Percentiles rank a stretch among this genome's conserved stretches.
These are phyloP conservation scores for Coracopsis vasa DNA, from an alignment of 2,113 vertebrate species.

Conservation along the genomic window DNA sequence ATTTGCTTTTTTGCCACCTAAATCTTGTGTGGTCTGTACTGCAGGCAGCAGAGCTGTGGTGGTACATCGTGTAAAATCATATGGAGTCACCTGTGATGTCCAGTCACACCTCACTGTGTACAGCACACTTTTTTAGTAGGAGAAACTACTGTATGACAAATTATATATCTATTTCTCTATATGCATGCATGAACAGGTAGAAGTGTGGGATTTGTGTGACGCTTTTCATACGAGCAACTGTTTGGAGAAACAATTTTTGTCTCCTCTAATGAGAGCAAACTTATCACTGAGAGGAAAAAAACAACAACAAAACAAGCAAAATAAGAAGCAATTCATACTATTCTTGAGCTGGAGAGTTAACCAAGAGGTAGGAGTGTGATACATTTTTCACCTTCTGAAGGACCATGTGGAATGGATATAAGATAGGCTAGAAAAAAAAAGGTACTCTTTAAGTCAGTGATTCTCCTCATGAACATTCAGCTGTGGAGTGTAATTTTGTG, in stretches of 20 bases:
- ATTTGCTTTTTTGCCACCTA: neutral
- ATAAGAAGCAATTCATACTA: neutral
- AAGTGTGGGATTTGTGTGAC: neutral
- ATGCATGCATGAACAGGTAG: conserved; percentile 4
- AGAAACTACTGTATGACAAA: neutral
- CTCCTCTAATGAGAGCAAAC: conserved; percentile 10
- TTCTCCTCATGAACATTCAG: neutral
- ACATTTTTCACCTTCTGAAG: neutral
- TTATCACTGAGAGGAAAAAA: neutral
- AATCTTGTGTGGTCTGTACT: neutral
- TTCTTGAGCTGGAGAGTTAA: neutral
- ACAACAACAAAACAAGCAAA: neutral
- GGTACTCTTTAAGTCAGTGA: neutral
- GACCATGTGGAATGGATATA: neutral
- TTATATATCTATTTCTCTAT: neutral
- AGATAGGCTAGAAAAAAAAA: neutral
- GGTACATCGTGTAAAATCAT: neutral
- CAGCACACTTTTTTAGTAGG: neutral
- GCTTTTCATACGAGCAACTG: conserved; percentile 12
- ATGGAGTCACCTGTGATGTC: conserved; percentile 25
- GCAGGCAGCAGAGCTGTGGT: neutral
- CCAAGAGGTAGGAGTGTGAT: neutral
- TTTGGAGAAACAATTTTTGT: conserved; percentile 16
- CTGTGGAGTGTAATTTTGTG: neutral
- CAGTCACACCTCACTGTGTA: conserved; percentile 41